Evolutionary conservation across 2,888 invertebrate genomes (phyloP), one percentile per base, ranked within the genome.

Genomic region (Helobdella robusta): DNA sequence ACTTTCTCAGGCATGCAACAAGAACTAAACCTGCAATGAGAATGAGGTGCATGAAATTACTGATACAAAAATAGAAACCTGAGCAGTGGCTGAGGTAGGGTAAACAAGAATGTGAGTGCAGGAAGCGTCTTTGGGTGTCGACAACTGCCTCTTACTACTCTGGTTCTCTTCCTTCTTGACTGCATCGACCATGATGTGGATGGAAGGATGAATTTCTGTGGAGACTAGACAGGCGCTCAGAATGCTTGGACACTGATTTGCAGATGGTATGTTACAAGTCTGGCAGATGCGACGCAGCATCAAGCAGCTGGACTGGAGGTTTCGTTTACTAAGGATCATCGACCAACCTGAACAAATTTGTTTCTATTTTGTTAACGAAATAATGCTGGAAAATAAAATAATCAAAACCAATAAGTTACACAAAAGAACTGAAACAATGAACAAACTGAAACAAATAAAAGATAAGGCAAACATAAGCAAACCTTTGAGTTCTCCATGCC

Each of bases 21-120:
- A n/a, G n/a, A n/a, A n/a, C n/a, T n/a, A n/a, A n/a, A n/a, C n/a
- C n/a, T n/a, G n/a, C n/a, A n/a, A n/a, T n/a, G n/a, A n/a, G n/a
- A n/a, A n/a, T n/a, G n/a, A n/a, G n/a, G n/a, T n/a, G n/a, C n/a
- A n/a, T n/a, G n/a, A n/a, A n/a, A n/a, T n/a, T n/a, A n/a, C n/a
- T n/a, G n/a, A n/a, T n/a, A n/a, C n/a, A n/a, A n/a, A 30, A 59
- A 15, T 18, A 32, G 20, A 35, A 6, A 75, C 76, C 74, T 75
- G 76, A 30, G 78, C 78, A 8, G 75, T 75, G 34, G 79, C 76
- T 4, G 79, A 94, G 48, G 94, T 97, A 60, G 97, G 97, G 82
- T 98, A 97, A 73, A 97, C 97, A 73, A 98, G 85, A 73, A 98
- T 97, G 79, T 98, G 98, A 67, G 97, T 97, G 79, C 91, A 91